Conservation (phyloP, 2,113 vertebrate species). For the Pterocles orientalis region DNA sequence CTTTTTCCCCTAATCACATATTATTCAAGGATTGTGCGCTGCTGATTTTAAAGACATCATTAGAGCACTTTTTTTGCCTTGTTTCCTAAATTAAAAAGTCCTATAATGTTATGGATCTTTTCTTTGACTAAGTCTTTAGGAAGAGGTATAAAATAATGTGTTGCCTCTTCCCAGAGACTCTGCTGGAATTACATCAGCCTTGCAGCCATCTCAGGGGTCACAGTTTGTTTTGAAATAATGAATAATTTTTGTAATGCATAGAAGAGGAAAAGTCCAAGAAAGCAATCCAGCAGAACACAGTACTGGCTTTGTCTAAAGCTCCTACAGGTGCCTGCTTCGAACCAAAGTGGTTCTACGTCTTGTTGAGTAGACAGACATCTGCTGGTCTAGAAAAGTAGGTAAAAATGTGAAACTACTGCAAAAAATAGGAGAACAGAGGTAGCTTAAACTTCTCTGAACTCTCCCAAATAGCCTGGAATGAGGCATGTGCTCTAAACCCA, state of each 20-base stretch:
- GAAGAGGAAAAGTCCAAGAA: not conserved
- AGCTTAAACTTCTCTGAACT: not conserved
- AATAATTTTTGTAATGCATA: not conserved
- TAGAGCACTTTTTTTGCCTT: not conserved
- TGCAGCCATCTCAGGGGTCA: not conserved
- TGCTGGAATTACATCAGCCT: not conserved
- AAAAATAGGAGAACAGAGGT: not conserved
- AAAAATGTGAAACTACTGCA: not conserved
- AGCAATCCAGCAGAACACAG: not conserved
- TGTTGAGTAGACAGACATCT: not conserved
- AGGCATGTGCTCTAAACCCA: not conserved
- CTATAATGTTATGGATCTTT: not conserved
- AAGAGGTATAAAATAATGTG: not conserved
- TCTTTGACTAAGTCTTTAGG: not conserved
- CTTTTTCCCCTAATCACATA: not conserved
- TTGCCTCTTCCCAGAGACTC: not conserved
- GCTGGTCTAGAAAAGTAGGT: not conserved
- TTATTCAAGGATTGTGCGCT: not conserved
- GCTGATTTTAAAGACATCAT: not conserved
- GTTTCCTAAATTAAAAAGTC: not conserved
- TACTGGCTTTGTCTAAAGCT: not conserved
- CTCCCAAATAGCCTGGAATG: not conserved
- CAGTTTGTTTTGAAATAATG: not conserved
- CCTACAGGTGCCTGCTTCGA: not conserved
- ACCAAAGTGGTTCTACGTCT: not conserved